Percentiles rank a stretch among this genome's conserved stretches.
phyloP scores from a whole-genome alignment of 2,888 invertebrate genomes.

The Pheosia tremula region DNA sequence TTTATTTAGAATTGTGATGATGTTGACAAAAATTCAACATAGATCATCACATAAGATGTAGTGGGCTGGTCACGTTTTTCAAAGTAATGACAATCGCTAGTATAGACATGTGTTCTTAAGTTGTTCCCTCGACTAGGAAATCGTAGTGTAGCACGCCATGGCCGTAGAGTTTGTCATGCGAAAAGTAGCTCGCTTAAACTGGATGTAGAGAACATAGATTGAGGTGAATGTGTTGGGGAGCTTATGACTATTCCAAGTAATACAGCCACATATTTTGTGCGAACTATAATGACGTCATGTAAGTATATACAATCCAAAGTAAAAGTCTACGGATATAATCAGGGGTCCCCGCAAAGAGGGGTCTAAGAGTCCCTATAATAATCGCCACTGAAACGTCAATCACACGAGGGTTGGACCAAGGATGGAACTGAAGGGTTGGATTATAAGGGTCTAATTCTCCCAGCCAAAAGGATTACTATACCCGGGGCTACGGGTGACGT shows the following conservation, averaged over 20 bases:
- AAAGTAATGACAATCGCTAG: no score
- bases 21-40: no score
- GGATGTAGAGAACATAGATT: no score
- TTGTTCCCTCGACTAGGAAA: no score
- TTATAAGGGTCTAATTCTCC: slow-evolving; percentile 78
- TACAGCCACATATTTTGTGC: not conserved
- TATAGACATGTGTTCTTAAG: no score
- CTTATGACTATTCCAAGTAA: not conserved
- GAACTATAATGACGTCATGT: not conserved
- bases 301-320: slow-evolving; percentile 13
- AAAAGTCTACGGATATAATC: slow-evolving; percentile 59
- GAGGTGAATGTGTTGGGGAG: no score
- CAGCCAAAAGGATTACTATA: slow-evolving; percentile 73
- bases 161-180: no score
- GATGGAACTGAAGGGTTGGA: slow-evolving; percentile 78
- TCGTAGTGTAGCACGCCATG: no score
- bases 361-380: slow-evolving; percentile 58
- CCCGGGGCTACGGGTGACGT: slow-evolving; percentile 65
- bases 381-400: slow-evolving; percentile 73
- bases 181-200: no score
- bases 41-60: no score
- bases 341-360: slow-evolving; percentile 47
- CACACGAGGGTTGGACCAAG: slow-evolving; percentile 67
- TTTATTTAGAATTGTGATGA: no score
- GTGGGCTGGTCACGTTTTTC: no score